Conservation (phyloP, 2,113 vertebrate species). For the Oncorhynchus kisutch region DNA sequence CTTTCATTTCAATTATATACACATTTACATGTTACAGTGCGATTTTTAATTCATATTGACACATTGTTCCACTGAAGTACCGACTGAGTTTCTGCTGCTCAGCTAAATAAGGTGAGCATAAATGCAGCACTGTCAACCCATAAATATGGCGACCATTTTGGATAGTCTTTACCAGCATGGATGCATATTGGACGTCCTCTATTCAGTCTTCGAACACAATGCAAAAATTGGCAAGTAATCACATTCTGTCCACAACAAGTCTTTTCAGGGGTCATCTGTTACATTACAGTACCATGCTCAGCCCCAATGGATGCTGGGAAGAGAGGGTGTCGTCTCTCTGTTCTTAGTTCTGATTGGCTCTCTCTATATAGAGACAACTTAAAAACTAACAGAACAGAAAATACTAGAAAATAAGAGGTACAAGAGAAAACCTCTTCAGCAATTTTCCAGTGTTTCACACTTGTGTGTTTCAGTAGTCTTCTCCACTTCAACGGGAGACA, state of each 20-base stretch:
- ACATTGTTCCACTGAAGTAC: background rate
- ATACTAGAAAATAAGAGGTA: background rate
- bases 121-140: background rate
- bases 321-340: background rate
- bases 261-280: background rate
- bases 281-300: background rate
- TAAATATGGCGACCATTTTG: background rate
- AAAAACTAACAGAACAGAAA: background rate
- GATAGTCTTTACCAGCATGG: background rate
- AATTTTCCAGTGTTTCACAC: constrained; percentile 2
- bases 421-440: background rate
- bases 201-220: background rate
- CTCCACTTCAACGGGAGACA: background rate
- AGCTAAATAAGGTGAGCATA: background rate
- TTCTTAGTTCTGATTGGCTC: background rate
- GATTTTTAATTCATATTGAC: background rate
- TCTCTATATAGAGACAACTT: background rate
- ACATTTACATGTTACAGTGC: constrained; percentile 1
- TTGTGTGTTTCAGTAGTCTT: background rate
- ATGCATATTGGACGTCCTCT: background rate
- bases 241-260: background rate
- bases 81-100: background rate
- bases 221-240: background rate
- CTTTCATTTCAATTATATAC: background rate
- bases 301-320: background rate